phyloP scores from a whole-genome alignment of 2,797 vertebrate species.

The Prunella strophiata region DNA sequence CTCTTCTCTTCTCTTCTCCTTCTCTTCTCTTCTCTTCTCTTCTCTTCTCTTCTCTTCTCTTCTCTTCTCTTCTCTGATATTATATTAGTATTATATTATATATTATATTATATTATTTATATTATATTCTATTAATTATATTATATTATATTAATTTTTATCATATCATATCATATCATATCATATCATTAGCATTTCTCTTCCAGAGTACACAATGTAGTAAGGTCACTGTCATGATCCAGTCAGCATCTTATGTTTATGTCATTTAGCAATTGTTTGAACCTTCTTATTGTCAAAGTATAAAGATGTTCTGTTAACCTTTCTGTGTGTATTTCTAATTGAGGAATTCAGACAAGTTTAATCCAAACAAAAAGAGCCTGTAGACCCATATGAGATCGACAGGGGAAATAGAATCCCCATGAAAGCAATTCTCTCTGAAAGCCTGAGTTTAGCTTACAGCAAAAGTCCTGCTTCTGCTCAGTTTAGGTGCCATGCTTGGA shows the following conservation, averaged over 20 bases:
- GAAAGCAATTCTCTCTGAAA: neutral
- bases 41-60: too few relatives aligned
- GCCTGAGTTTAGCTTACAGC: neutral
- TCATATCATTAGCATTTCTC: too few relatives aligned
- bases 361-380: neutral
- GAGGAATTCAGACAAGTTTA: neutral
- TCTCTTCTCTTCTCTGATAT: too few relatives aligned
- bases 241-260: neutral
- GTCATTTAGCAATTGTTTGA: neutral
- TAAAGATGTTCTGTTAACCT: neutral
- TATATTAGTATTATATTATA: neutral
- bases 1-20: too few relatives aligned
- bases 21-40: too few relatives aligned
- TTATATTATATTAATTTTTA: too few relatives aligned
- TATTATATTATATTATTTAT: neutral
- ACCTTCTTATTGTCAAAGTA: neutral
- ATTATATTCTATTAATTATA: too few relatives aligned
- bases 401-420: neutral
- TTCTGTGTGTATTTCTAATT: neutral
- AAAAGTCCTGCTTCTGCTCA: neutral
- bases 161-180: too few relatives aligned
- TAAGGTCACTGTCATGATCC: neutral
- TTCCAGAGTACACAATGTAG: too few relatives aligned
- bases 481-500: neutral
- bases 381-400: neutral